A percentile compares a stretch with the other conserved stretches of the same genome.
Conservation (phyloP, 1,140 invertebrate species). For the Gryllus bimaculatus region DNA sequence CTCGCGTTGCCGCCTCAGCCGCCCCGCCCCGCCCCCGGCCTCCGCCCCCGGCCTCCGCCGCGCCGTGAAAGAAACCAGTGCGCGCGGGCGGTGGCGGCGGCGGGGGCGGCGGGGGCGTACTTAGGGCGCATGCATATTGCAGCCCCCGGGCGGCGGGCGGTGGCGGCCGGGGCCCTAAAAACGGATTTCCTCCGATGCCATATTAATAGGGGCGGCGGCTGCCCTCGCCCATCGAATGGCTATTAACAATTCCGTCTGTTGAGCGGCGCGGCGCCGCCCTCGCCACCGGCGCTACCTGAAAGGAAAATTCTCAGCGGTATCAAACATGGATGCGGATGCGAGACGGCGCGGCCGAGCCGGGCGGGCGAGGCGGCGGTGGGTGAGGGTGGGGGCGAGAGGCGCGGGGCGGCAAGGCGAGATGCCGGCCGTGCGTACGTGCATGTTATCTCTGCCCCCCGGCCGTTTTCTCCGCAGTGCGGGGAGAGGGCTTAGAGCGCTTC, state of each 20-base stretch:
- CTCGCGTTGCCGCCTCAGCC: not conserved
- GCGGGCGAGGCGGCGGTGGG: too few relatives aligned
- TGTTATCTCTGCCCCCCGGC: not conserved
- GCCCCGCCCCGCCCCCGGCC: too few relatives aligned
- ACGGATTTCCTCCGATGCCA: not conserved
- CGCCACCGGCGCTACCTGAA: not conserved
- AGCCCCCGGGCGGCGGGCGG: not conserved
- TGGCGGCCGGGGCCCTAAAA: not conserved
- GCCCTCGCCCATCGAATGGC: not conserved
- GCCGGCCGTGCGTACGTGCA: not conserved
- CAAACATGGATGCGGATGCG: not conserved
- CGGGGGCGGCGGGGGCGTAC: not conserved
- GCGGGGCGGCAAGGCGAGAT: not conserved
- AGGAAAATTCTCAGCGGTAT: constrained; percentile 4
- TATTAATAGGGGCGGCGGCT: not conserved
- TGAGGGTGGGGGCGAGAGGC: not conserved
- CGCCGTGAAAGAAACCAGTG: not conserved
- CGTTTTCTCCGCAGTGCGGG: too few relatives aligned
- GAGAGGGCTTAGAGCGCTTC: too few relatives aligned
- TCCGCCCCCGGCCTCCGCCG: not conserved
- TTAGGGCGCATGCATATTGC: not conserved
- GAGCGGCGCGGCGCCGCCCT: too few relatives aligned
- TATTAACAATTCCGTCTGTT: not conserved
- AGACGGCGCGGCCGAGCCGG: not conserved
- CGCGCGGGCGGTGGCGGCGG: too few relatives aligned